These are phyloP conservation scores for Etheostoma perlongum DNA, from an alignment of 2,797 vertebrate species.

Conservation along the genomic window DNA sequence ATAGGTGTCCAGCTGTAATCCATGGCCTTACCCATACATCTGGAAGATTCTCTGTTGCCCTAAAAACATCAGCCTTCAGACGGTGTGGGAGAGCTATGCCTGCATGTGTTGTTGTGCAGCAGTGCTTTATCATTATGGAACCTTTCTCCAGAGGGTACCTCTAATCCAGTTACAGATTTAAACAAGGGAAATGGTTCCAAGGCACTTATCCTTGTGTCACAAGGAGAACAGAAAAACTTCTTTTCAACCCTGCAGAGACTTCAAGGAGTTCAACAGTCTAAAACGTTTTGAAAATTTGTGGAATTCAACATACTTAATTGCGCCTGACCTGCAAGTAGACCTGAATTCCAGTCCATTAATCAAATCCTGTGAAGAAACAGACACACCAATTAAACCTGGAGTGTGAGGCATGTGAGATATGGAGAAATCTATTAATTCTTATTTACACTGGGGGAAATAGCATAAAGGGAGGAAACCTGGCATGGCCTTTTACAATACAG, in stretches of 20 bases:
- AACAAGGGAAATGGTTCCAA: conserved; percentile 72
- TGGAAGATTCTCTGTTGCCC: conserved; percentile 36
- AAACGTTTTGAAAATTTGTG: conserved; percentile 74
- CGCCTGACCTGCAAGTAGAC: conserved; percentile 58
- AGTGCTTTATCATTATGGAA: conserved; percentile 64
- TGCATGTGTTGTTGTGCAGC: conserved; percentile 46
- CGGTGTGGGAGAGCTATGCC: conserved; percentile 29
- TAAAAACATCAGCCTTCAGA: conserved; percentile 31
- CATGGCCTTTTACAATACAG: conserved; percentile 29
- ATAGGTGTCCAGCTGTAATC: conserved; percentile 38
- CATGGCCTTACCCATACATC: conserved; percentile 25
- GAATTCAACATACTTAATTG: conserved; percentile 77
- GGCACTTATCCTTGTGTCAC: conserved; percentile 67
- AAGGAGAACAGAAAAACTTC: conserved; percentile 63
- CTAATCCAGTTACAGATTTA: conserved; percentile 77
- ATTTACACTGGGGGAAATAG: conserved; percentile 40
- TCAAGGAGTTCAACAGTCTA: conserved; percentile 68
- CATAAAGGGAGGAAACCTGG: conserved; percentile 9
- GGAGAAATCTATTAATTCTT: conserved; percentile 29
- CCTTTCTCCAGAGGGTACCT: conserved; percentile 71
- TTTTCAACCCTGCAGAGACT: conserved; percentile 61
- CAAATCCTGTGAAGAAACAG: conserved; percentile 64
- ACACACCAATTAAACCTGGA: conserved; percentile 51
- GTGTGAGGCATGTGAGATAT: conserved; percentile 24
- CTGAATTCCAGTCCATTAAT: conserved; percentile 64